Conservation (phyloP, 2,888 invertebrate genomes). For the Diaphora mendica region DNA sequence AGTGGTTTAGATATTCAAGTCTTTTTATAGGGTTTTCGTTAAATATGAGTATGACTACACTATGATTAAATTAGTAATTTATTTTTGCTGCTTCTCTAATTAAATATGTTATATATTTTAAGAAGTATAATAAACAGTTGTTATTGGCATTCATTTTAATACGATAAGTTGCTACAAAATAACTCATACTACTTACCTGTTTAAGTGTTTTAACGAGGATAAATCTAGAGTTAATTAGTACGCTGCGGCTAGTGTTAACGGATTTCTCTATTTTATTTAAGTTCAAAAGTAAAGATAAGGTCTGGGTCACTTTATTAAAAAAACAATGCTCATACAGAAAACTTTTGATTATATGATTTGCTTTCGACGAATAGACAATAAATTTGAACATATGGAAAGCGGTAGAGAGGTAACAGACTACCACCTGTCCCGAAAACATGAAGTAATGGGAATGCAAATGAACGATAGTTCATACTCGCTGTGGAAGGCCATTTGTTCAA, state of each 20-base stretch:
- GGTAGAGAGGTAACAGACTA: constrained; percentile 36
- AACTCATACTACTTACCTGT: neutral
- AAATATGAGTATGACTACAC: neutral
- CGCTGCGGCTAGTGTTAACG: neutral
- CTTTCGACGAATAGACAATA: too few relatives aligned
- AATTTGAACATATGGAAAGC: constrained; percentile 38
- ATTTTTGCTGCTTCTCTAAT: neutral
- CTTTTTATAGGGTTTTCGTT: neutral
- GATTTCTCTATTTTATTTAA: neutral
- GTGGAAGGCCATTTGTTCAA: constrained; percentile 15
- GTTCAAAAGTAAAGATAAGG: neutral
- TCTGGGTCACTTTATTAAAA: neutral
- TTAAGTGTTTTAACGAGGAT: neutral
- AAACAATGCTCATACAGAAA: neutral
- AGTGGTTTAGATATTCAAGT: too few relatives aligned
- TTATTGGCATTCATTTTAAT: neutral
- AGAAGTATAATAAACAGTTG: neutral
- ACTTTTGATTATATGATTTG: neutral
- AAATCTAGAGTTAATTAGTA: neutral
- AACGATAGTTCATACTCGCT: constrained; percentile 32
- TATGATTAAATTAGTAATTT: neutral
- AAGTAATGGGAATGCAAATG: constrained; percentile 34
- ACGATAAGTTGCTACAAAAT: neutral
- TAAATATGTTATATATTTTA: neutral
- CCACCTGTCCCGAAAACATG: constrained; percentile 30